Conservation (phyloP, 64 coral and sea anemone genomes). For the Montipora efflorescens region DNA sequence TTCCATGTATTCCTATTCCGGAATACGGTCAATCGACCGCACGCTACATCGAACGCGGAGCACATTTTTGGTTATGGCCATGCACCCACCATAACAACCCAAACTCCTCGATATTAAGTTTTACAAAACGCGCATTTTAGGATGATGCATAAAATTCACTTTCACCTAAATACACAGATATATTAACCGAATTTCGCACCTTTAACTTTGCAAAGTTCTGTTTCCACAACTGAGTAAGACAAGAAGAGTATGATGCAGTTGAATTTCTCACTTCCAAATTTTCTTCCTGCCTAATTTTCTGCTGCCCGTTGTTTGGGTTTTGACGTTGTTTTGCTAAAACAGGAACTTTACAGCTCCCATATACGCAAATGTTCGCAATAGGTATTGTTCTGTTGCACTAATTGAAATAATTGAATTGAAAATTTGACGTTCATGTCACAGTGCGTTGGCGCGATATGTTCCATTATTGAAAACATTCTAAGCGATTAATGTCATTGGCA, state of each 20-base stretch:
- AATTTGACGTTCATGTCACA: conserved; percentile 1
- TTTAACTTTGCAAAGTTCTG: background rate
- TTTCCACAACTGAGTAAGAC: background rate
- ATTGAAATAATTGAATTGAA: background rate
- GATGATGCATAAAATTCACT: background rate
- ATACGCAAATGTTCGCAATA: background rate
- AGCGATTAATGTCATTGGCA: conserved; percentile 1
- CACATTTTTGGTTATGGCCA: background rate
- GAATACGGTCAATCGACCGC: no score
- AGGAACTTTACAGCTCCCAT: background rate
- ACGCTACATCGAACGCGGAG: no score
- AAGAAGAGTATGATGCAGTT: background rate
- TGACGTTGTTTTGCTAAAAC: background rate
- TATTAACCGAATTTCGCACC: background rate
- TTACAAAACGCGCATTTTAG: background rate
- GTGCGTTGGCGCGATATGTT: background rate
- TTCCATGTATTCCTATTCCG: no score
- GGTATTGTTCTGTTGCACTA: background rate
- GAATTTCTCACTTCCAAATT: background rate
- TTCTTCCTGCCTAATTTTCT: background rate
- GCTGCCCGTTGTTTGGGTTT: background rate
- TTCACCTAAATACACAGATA: background rate
- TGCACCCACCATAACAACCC: background rate
- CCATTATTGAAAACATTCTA: background rate
- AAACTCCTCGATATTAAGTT: background rate